These are phyloP conservation scores for Acrobasis suavella DNA, from an alignment of 2,888 invertebrate species.

Conservation along the genomic window DNA sequence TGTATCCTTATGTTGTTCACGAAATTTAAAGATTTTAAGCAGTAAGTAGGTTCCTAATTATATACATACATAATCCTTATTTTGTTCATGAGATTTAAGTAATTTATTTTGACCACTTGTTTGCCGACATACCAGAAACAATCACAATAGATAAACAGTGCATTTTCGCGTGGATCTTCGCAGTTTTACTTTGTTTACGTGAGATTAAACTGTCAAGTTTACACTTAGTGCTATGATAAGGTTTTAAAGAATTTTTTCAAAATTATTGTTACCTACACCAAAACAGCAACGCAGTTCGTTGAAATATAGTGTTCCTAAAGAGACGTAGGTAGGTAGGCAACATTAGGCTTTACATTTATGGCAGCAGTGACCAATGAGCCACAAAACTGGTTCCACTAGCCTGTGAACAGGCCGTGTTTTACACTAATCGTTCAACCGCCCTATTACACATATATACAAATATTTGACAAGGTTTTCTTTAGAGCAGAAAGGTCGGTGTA, in stretches of 20 bases:
- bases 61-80: too few species aligned
- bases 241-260: neutral
- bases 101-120: too few species aligned
- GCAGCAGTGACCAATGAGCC: conserved; percentile 10
- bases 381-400: conserved; percentile 1
- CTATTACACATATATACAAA: neutral
- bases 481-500: neutral
- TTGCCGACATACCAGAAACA: too few species aligned
- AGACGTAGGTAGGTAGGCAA: neutral
- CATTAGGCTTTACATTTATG: neutral
- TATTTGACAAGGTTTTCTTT: conserved; percentile 11
- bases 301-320: neutral
- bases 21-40: too few species aligned
- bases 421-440: conserved; percentile 1
- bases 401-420: conserved; percentile 14
- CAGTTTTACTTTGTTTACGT: too few species aligned
- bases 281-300: neutral
- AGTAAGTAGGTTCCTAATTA: too few species aligned
- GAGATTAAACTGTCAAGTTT: too few species aligned
- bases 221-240: too few species aligned
- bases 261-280: neutral
- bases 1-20: too few species aligned
- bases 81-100: too few species aligned
- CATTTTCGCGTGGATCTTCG: too few species aligned
- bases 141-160: too few species aligned